Conservation (phyloP, 2,113 vertebrate species). For the Protomyctophum bolini region DNA sequence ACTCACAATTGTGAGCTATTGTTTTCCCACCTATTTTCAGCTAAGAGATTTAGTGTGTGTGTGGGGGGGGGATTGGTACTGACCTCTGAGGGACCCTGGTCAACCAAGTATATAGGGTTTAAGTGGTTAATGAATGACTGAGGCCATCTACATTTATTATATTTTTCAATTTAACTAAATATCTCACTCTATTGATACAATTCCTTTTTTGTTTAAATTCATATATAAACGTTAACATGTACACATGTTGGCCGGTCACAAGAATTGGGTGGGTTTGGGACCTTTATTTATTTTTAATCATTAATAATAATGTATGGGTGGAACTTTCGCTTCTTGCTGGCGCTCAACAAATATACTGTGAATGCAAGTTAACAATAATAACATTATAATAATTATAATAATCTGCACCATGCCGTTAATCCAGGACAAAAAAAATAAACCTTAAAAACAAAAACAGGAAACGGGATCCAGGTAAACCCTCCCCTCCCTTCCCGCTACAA, state of each 20-base stretch:
- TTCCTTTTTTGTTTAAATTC: constrained; percentile 55
- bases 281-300: constrained; percentile 52
- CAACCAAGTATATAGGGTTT: too few relatives aligned
- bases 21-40: too few relatives aligned
- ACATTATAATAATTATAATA: constrained; percentile 78
- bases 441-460: constrained; percentile 76
- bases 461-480: constrained; percentile 78
- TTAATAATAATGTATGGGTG: constrained; percentile 44
- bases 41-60: too few relatives aligned
- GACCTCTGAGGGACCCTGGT: too few relatives aligned
- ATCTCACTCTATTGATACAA: constrained; percentile 74
- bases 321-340: constrained; percentile 69
- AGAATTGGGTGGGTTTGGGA: constrained; percentile 63
- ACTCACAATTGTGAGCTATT: too few relatives aligned
- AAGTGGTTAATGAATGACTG: too few relatives aligned
- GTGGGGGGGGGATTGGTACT: too few relatives aligned
- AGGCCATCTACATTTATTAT: constrained; percentile 3
- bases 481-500: constrained; percentile 63
- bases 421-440: constrained; percentile 88
- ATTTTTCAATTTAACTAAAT: constrained; percentile 72
- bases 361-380: constrained; percentile 68
- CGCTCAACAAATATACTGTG: constrained; percentile 81
- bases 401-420: constrained; percentile 93
- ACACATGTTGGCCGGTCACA: constrained; percentile 71
- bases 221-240: constrained; percentile 73